A percentile compares a stretch with the other conserved stretches of the same genome.
phyloP scores from a whole-genome alignment of 1,140 invertebrate genomes.

The Popillia japonica region DNA sequence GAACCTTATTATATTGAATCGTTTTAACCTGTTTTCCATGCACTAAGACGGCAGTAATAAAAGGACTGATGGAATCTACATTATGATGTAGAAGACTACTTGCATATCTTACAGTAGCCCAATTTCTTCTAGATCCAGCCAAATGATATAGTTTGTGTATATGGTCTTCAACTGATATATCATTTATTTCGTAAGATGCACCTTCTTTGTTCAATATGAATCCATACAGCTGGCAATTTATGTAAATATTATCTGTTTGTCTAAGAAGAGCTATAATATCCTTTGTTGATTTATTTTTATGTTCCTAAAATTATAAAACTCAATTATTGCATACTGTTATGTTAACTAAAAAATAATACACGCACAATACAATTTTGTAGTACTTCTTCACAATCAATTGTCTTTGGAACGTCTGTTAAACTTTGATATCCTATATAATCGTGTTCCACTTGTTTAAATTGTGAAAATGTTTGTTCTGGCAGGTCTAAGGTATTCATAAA shows the following conservation, averaged over 20 bases:
- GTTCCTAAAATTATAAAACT: conserved; percentile 56
- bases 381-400: conserved; percentile 75
- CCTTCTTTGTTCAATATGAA: conserved; percentile 86
- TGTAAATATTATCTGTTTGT: conserved; percentile 76
- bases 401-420: conserved; percentile 94
- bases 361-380: conserved; percentile 69
- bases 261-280: conserved; percentile 79
- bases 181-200: conserved; percentile 72
- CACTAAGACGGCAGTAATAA: conserved; percentile 95
- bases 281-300: conserved; percentile 69
- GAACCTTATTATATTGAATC: neutral
- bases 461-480: conserved; percentile 74
- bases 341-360: conserved; percentile 42
- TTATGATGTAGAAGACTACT: conserved; percentile 91
- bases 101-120: conserved; percentile 94
- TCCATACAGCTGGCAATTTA: conserved; percentile 84
- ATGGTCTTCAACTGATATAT: conserved; percentile 73
- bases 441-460: conserved; percentile 90
- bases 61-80: conserved; percentile 97
- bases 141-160: conserved; percentile 83
- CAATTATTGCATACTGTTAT: neutral
- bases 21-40: conserved; percentile 90
- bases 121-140: conserved; percentile 88
- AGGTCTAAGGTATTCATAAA: conserved; percentile 86
- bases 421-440: conserved; percentile 95